phyloP scores from a whole-genome alignment of 2,113 vertebrate genomes.

The Origma solitaria region DNA sequence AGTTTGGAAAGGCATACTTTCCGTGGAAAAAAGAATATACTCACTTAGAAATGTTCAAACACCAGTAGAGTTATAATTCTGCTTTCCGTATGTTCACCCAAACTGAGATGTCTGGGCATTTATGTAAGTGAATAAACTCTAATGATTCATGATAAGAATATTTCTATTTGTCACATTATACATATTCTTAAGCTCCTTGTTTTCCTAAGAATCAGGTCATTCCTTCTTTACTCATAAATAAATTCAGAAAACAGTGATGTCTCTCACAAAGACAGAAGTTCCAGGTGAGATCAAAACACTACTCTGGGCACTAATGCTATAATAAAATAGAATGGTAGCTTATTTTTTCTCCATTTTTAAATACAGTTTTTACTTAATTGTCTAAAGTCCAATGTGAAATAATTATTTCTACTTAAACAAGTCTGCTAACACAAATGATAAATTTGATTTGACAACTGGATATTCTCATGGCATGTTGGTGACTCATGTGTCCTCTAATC shows the following conservation, averaged over 20 bases:
- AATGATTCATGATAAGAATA: not conserved
- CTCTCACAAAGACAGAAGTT: not conserved
- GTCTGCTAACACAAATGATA: not conserved
- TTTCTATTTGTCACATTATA: not conserved
- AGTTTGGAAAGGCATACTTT: not conserved
- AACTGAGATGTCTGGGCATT: not conserved
- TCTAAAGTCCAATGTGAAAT: not conserved
- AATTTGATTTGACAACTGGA: constrained; percentile 20
- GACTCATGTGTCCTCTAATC: not conserved
- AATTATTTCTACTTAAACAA: constrained; percentile 20
- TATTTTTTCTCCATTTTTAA: not conserved
- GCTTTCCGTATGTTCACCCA: not conserved
- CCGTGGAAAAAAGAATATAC: not conserved
- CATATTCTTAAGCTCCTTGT: not conserved
- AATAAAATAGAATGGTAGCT: not conserved
- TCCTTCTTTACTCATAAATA: not conserved
- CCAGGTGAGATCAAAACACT: not conserved
- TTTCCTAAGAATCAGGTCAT: not conserved
- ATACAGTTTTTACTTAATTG: not conserved
- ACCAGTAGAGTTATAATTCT: not conserved
- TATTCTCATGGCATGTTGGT: constrained; percentile 3
- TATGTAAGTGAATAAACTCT: not conserved
- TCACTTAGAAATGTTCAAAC: not conserved
- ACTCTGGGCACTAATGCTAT: not conserved
- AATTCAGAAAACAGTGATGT: not conserved